phyloP scores from a whole-genome alignment of 1,140 invertebrate species.

The Bombus difficillimus region DNA sequence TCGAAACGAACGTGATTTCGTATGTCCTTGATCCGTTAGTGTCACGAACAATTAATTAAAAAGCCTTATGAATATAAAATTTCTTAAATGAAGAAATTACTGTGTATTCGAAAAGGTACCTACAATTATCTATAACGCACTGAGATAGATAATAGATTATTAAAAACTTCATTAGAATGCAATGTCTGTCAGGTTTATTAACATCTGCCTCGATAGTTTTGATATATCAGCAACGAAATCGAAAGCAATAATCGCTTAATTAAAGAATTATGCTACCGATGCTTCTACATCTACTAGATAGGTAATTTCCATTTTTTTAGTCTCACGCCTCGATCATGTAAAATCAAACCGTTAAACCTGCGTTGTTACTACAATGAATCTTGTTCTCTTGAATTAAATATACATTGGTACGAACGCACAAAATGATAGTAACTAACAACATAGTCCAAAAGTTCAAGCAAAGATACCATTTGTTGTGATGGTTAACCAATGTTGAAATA shows the following conservation, averaged over 20 bases:
- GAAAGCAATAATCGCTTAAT: constrained; percentile 16
- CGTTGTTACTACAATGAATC: background rate
- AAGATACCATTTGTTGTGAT: background rate
- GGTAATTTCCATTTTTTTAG: background rate
- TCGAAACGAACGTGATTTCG: background rate
- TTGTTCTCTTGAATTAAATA: background rate
- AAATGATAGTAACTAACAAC: background rate
- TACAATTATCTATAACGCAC: background rate
- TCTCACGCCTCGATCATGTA: background rate
- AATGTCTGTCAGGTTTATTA: background rate
- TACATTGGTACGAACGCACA: background rate
- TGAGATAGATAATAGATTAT: background rate
- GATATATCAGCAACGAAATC: background rate
- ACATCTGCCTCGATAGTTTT: background rate
- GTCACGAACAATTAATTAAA: background rate
- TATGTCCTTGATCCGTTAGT: background rate
- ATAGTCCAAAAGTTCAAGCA: no score
- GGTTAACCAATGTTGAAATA: background rate
- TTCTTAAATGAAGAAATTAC: background rate
- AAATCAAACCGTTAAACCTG: background rate
- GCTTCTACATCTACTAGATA: background rate
- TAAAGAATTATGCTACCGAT: background rate
- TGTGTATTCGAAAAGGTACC: background rate
- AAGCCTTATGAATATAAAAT: background rate
- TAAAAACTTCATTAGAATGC: background rate